Percentiles rank a stretch among this genome's conserved stretches.
Evolutionary conservation across 2,113 vertebrate species (phyloP).

Genomic region (Phalacrocorax pelagicus): DNA sequence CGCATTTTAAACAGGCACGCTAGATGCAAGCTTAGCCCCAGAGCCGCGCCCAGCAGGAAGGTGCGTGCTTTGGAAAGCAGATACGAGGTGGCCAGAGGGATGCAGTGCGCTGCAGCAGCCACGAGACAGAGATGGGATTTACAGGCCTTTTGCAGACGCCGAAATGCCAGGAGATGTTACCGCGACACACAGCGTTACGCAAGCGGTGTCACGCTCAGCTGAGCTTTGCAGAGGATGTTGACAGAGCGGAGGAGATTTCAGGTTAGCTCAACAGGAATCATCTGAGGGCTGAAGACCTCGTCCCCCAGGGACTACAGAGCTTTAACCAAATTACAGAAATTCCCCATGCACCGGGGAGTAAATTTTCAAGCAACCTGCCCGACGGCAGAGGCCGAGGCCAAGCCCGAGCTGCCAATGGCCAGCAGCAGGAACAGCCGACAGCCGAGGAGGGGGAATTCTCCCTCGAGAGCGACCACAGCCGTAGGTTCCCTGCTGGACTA

Average conservation of each 20-base stretch:
- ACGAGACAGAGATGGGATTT: neutral
- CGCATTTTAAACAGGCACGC: neutral
- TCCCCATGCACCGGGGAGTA: neutral
- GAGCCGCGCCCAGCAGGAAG: neutral
- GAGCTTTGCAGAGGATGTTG: constrained; percentile 15
- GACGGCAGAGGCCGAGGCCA: neutral
- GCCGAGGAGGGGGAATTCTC: neutral
- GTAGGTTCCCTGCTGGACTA: neutral
- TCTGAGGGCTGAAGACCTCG: neutral
- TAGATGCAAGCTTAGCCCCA: neutral
- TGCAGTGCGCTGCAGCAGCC: neutral
- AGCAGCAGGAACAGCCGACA: neutral
- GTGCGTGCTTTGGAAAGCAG: neutral
- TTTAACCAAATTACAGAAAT: neutral
- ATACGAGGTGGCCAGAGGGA: neutral
- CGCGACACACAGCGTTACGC: neutral
- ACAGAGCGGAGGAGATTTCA: neutral
- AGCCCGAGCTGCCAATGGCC: neutral
- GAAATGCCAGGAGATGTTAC: neutral
- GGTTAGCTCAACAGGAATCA: neutral
- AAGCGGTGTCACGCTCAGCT: neutral
- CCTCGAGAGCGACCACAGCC: neutral
- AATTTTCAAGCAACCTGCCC: neutral
- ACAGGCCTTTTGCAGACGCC: neutral
- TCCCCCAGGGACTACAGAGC: neutral